phyloP scores from a whole-genome alignment of 1,140 invertebrate genomes.

The Drosophila virilis region DNA sequence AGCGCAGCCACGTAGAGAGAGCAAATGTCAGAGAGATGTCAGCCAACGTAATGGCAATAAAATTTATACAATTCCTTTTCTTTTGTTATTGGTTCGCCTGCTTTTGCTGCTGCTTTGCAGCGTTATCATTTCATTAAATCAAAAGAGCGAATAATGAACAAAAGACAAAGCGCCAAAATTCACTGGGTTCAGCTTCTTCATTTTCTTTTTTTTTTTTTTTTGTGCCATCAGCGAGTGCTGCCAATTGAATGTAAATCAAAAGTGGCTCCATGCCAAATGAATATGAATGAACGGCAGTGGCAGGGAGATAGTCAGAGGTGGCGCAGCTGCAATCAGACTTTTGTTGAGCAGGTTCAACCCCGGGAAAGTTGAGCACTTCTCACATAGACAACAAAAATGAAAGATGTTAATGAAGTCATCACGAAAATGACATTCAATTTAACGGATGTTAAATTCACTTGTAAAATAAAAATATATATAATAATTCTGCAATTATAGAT shows the following conservation, averaged over 20 bases:
- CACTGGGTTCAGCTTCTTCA: slow-evolving; percentile 12
- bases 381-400: slow-evolving; percentile 11
- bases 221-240: slow-evolving; percentile 52
- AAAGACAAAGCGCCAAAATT: slow-evolving; percentile 48
- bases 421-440: slow-evolving; percentile 56
- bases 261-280: slow-evolving; percentile 47
- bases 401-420: slow-evolving; percentile 54
- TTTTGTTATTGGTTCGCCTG: slow-evolving; percentile 6
- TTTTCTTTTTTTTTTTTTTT: no score
- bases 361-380: slow-evolving; percentile 26
- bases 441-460: slow-evolving; percentile 24
- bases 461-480: slow-evolving; percentile 1
- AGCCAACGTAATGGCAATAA: slow-evolving; percentile 54
- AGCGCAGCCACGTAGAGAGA: slow-evolving; percentile 7
- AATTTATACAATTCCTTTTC: slow-evolving; percentile 52
- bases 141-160: slow-evolving; percentile 47
- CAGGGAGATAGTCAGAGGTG: no score
- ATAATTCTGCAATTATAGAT: slow-evolving; percentile 7
- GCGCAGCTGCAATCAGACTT: slow-evolving; percentile 27
- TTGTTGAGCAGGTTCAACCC: slow-evolving; percentile 57
- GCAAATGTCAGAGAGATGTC: slow-evolving; percentile 46
- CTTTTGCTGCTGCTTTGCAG: slow-evolving; percentile 8
- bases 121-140: slow-evolving; percentile 80
- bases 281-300: slow-evolving; percentile 41
- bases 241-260: slow-evolving; percentile 76